These are phyloP conservation scores for Scortum barcoo DNA, from an alignment of 2,113 vertebrate genomes.

Conservation along the genomic window DNA sequence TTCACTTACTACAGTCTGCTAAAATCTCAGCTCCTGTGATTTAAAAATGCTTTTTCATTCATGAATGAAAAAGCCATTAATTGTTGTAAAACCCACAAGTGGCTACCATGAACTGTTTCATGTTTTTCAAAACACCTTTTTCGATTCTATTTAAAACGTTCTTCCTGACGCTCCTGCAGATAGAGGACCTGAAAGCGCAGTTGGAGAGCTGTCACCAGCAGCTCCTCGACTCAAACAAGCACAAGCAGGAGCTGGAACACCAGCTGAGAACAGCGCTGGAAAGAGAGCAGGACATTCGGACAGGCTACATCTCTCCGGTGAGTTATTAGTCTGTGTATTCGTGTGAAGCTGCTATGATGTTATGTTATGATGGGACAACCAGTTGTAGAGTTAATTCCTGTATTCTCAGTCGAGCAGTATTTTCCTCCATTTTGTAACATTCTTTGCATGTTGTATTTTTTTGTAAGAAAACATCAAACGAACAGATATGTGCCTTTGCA, in stretches of 20 bases:
- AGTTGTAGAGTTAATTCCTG: neutral
- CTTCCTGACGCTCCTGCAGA: constrained; percentile 62
- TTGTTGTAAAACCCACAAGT: neutral
- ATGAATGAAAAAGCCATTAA: too few relatives aligned
- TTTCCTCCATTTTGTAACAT: constrained; percentile 77
- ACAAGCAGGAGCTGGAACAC: constrained; percentile 84
- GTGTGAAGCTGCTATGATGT: neutral
- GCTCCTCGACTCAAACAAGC: constrained; percentile 82
- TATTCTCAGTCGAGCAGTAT: constrained; percentile 30
- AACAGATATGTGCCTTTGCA: constrained; percentile 81
- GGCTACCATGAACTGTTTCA: neutral
- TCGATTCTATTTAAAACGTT: neutral
- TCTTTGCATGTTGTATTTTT: constrained; percentile 83
- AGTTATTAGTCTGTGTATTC: constrained; percentile 42
- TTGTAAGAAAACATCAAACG: constrained; percentile 68
- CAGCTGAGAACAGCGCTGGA: constrained; percentile 83
- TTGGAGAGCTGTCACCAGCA: constrained; percentile 85
- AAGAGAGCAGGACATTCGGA: constrained; percentile 82
- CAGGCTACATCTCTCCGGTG: constrained; percentile 88
- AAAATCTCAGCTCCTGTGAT: neutral
- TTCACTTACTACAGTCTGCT: neutral
- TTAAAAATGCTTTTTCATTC: too few relatives aligned
- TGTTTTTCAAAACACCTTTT: neutral
- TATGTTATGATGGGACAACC: constrained; percentile 28
- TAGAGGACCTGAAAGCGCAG: constrained; percentile 86